Base-by-base conservation (phyloP, 92 coral and sea anemone genomes). In the Meandrina meandrites region DNA sequence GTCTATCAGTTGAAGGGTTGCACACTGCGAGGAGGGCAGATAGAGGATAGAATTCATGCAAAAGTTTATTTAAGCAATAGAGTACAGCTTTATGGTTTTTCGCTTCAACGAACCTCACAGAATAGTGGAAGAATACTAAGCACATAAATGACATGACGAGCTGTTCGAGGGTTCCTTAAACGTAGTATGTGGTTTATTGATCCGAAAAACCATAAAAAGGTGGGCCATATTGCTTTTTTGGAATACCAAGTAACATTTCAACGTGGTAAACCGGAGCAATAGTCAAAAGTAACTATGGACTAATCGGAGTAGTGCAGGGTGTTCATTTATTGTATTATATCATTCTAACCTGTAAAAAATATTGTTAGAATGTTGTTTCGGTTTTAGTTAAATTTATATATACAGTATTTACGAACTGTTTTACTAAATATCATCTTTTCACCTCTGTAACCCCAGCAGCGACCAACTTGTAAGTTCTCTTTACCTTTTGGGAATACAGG, bases 341-440 rank as follows among this genome's bases (percentile, higher is more conserved):
- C 76, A 68, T 18, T n/a, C 17, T 81, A 28, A 47, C 64, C 66
- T 81, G 62, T 27, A 48, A 56, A 30, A 82, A 84, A 54, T 57
- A 53, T 51, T 31, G 60, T 50, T 48, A 69, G 68, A 50, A 35
- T 70, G 32, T 34, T 50, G 60, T 12, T 82, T 47, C 31, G 31
- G 36, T 11, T 18, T 16, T 1, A 18, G 30, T 82, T 1, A 68
- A 68, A 12, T 68, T n/a, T 45, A 82, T 51, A 19, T 70, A 16
- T 37, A 66, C 71, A 66, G 31, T 16, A n/a, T n/a, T n/a, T n/a
- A n/a, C n/a, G n/a, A n/a, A n/a, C 71, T 1, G 71, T 66, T 66
- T 34, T 66, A 66, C 32, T 9, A 10, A 27, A 24, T 24, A 62
- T 62, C 69, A 24, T 8, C 28, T 22, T 22, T 62, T 62, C 21